Evolutionary conservation across 2,888 invertebrate species (phyloP), one percentile per base, ranked within the genome.

Genomic region (Trissoscelio sp.): DNA sequence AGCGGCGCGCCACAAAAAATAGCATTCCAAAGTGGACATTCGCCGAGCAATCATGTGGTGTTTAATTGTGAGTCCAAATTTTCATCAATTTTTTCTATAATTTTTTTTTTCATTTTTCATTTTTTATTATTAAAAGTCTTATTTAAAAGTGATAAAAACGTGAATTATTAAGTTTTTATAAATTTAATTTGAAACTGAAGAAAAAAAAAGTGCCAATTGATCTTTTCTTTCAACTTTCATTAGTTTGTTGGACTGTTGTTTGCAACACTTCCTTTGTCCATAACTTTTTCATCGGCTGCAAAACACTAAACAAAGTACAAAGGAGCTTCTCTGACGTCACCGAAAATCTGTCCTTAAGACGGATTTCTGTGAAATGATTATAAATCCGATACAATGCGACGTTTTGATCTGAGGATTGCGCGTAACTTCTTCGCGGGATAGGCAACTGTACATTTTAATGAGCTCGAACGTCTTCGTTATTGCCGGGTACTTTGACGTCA

Each of bases 51-150:
- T 84, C 85, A 88, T 88, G 88, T 87, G 62, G 84, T 83, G 58
- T 80, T 83, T 87, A 55, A 46, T 87, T 84, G 88, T 88, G 81
- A 88, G 88, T 88, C 20, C n/a, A n/a, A n/a, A 20, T 6, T 46
- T 46, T 16, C 16, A 28, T 1, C 1, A 6, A 3, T 16, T 2
- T 42, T 42, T 6, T 6, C 1, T 14, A 42, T 5, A 3, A 5
- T 42, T 20, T 20, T 46, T 9, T 46, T 46, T 2, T 9, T 9
- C 11, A 12, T 12, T 14, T 14, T 14, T 14, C 14, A 14, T 12
- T 12, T 37, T 37, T 9, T 37, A 11, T 11, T 28, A 28, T 28
- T 5, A 28, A 28, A 5, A 5, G 28, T 28, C 4, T 28, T n/a
- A n/a, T n/a, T n/a, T n/a, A n/a, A n/a, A n/a, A n/a, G n/a, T n/a